Base-by-base conservation (phyloP, 2,888 invertebrate species). In the Cactoblastis cactorum region DNA sequence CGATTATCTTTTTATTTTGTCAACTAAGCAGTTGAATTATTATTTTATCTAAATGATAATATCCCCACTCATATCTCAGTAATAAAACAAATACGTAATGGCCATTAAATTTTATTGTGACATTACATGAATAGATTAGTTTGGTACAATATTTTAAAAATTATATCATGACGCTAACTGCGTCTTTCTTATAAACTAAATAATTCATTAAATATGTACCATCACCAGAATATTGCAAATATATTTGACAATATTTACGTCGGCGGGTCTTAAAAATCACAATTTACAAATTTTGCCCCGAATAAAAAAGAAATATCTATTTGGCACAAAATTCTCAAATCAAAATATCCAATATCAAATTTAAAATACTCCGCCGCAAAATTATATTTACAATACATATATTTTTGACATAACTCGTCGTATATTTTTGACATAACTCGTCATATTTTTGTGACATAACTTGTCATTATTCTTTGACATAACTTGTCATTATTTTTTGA, bases 261-360 rank as follows among this genome's bases (percentile, higher is more conserved):
- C 80, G 82, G 80, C 81, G 79, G 81, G 78, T 63, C 63, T 62
- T 60, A 55, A 60, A 61, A 63, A 74, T 71, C 65, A 71, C 67
- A 74, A 68, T 71, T 69, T 57, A 66, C 58, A 70, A 81, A 87
- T 86, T 86, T 81, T 87, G 88, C 71, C 77, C 85, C 87, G 56
- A 87, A 89, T 87, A 88, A 89, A 86, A 74, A 61, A 65, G 53
- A 57, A 62, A 54, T 55, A 74, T 89, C 88, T 88, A 88, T 89
- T 88, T 85, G 87, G 86, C 83, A 89, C 89, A 88, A 87, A 86
- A 87, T 85, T 80, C 69, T 63, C 49, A 58, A 54, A n/a, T n/a
- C n/a, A n/a, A 56, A 57, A 18, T 52, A 53, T 49, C 45, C 51
- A 51, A 55, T 55, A 56, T 54, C 45, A 12, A 46, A 50, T 49